Base-by-base conservation (phyloP, 2,113 vertebrate genomes). In the Myrmophylax atrothorax region DNA sequence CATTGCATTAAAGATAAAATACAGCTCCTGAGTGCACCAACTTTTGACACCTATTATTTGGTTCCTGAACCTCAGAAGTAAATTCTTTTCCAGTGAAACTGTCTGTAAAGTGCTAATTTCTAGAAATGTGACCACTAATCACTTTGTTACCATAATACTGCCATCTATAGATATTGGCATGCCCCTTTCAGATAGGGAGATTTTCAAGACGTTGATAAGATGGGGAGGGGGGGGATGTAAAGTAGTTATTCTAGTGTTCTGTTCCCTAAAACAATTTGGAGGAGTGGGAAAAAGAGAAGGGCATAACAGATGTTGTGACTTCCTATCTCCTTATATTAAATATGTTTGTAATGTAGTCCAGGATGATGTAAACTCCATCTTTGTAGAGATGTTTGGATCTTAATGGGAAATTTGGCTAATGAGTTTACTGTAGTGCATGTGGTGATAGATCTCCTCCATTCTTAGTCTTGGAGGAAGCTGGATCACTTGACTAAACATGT, bases 21-120 rank as follows among this genome's bases (percentile, higher is more conserved):
- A 76, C 0, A 29, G 74, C 37, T 73, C 84, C 10, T 7, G 50
- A 84, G 46, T 88, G 50, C 53, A 86, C 28, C 22, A 37, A 15
- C 37, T 53, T 90, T 53, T 90, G 63, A 72, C 63, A 76, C 60
- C 47, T 63, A 18, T 59, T 81, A 69, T 79, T 90, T 23, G 18
- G 38, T 59, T 94, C 20, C 46, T 92, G 74, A 70, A 74, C 50
- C 49, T 92, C 89, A 92, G 94, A 95, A 95, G 47, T 79, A 94
- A 89, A 63, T 89, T 92, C 6, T 84, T 93, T 94, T 94, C 60
- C 40, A 74, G 68, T 3, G 4, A 78, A 88, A 66, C 55, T 81
- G 49, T 31, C 35, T 91, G 60, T 93, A 72, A 94, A 95, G 89
- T 76, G 64, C 44, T 92, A 93, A 96, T 94, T 72, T 63, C 69